phyloP scores from a whole-genome alignment of 2,888 invertebrate genomes.

The Oscheius sp. region DNA sequence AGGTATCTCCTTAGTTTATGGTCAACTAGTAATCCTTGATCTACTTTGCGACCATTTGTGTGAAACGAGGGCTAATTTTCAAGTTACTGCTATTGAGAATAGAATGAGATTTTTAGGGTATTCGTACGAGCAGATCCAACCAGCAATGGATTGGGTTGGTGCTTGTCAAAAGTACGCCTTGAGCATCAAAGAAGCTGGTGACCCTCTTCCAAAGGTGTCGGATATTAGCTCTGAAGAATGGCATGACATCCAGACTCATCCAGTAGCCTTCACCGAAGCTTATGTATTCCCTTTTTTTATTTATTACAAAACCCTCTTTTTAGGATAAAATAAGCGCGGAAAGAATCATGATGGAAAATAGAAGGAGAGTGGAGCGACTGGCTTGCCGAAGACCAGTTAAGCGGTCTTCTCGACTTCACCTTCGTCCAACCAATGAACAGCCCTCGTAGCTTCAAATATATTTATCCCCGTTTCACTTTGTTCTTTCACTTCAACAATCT shows the following conservation, averaged over 20 bases:
- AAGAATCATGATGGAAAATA: neutral
- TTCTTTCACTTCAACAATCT: conserved; percentile 20
- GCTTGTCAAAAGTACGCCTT: conserved; percentile 49
- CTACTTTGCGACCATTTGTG: no score
- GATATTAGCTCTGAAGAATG: conserved; percentile 34
- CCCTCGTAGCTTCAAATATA: no score
- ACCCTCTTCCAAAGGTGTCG: conserved; percentile 24
- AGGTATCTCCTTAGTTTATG: conserved; percentile 47
- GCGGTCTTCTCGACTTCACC: no score
- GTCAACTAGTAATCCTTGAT: no score
- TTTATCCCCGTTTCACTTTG: no score
- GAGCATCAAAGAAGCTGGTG: neutral
- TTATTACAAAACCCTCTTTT: neutral
- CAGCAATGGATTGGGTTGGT: conserved; percentile 52
- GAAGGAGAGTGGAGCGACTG: neutral
- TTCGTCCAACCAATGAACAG: neutral
- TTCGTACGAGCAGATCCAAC: conserved; percentile 30
- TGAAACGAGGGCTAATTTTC: no score
- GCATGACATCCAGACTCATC: conserved; percentile 44
- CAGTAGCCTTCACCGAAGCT: neutral
- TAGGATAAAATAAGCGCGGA: neutral
- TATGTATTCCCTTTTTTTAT: neutral
- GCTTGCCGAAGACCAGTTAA: no score
- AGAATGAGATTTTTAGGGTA: conserved; percentile 27
- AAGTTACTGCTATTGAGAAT: no score